phyloP scores from a whole-genome alignment of 1,140 invertebrate species.

The Penaeus chinensis region DNA sequence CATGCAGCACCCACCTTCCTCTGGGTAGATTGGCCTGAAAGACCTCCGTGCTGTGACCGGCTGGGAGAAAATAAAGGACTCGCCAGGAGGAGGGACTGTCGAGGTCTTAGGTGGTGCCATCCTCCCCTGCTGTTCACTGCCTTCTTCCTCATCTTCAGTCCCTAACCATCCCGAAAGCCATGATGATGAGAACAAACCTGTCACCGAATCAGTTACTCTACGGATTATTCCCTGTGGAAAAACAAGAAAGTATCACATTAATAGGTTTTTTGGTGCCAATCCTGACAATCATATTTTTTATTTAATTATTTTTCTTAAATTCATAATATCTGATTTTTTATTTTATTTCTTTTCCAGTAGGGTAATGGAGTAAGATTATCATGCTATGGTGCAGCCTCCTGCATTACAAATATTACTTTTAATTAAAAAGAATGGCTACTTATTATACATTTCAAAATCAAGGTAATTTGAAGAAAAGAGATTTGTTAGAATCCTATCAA shows the following conservation, averaged over 20 bases:
- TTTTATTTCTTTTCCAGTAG: no score
- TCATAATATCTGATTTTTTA: no score
- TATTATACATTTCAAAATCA: no score
- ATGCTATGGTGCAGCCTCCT: no score
- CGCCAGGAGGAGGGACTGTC: slow-evolving; percentile 32
- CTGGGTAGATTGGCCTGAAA: slow-evolving; percentile 49
- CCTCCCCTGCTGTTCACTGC: slow-evolving; percentile 25
- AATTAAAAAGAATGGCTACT: no score
- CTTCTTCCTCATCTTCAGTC: slow-evolving; percentile 46
- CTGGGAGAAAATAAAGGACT: slow-evolving; percentile 52
- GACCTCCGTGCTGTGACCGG: slow-evolving; percentile 29
- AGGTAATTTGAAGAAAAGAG: no score
- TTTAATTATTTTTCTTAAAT: no score
- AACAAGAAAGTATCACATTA: background rate
- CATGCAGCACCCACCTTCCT: slow-evolving; percentile 21
- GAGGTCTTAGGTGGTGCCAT: slow-evolving; percentile 18
- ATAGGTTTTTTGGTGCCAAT: background rate
- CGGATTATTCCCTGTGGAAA: slow-evolving; percentile 46
- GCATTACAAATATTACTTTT: no score
- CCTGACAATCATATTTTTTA: no score
- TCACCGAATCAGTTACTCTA: slow-evolving; percentile 45
- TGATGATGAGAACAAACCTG: slow-evolving; percentile 46
- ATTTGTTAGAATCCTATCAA: no score
- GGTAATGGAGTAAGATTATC: no score
- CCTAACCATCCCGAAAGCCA: slow-evolving; percentile 52